These are phyloP conservation scores for Nibea albiflora DNA, from an alignment of 2,113 vertebrate genomes.

Conservation along the genomic window DNA sequence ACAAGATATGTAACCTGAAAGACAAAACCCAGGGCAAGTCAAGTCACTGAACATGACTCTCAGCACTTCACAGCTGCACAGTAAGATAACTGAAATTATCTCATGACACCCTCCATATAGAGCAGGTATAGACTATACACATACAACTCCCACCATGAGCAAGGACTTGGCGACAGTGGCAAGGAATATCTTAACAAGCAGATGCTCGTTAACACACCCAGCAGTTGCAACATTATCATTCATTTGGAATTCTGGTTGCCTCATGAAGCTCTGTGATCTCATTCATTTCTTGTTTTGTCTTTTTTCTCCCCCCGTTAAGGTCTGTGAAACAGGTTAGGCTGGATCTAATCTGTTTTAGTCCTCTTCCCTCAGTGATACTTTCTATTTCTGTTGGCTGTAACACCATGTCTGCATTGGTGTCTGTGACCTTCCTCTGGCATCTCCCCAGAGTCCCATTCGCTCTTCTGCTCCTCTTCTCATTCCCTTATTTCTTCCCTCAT, in stretches of 20 bases:
- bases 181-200: no score
- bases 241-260: neutral
- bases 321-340: conserved; percentile 31
- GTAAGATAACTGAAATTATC: no score
- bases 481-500: neutral
- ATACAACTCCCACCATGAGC: no score
- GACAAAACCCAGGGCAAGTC: no score
- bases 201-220: no score
- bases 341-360: conserved; percentile 31
- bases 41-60: no score
- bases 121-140: no score
- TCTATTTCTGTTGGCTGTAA: conserved; percentile 38
- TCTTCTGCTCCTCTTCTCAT: conserved; percentile 19
- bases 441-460: conserved; percentile 22
- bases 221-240: no score
- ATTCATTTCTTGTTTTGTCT: neutral
- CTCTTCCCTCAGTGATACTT: conserved; percentile 19
- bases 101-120: no score
- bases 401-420: conserved; percentile 16
- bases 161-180: no score
- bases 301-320: neutral
- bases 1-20: no score
- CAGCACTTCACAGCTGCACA: no score
- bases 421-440: conserved; percentile 42
- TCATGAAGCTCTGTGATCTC: neutral